Percentiles rank a stretch among this genome's conserved stretches.
Conservation (phyloP, 1,140 invertebrate genomes). For the Drosophila ambigua region DNA sequence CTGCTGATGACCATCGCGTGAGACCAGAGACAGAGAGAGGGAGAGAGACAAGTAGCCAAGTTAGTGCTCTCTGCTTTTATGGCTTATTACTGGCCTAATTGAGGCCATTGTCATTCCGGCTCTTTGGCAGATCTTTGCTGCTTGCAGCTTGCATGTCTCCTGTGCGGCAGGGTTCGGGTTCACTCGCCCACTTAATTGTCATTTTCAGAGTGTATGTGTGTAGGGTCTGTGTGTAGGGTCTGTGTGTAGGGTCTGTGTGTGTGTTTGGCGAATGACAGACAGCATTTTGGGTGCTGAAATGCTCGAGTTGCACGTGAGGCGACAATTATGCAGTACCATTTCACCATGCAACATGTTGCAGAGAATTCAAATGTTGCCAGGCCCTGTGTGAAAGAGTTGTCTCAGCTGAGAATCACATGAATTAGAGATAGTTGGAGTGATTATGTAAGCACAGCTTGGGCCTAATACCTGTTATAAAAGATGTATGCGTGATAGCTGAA, state of each 20-base stretch:
- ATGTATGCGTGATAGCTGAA: not conserved
- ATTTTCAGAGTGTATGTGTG: constrained; percentile 19
- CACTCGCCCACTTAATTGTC: constrained; percentile 77
- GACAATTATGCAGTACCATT: constrained; percentile 65
- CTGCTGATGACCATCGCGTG: constrained; percentile 70
- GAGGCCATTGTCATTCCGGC: constrained; percentile 72
- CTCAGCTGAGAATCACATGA: constrained; percentile 30
- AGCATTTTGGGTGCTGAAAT: constrained; percentile 37
- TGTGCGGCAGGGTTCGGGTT: constrained; percentile 46
- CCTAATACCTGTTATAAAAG: constrained; percentile 17
- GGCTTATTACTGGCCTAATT: constrained; percentile 76
- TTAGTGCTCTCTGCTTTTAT: constrained; percentile 53
- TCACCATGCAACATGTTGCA: constrained; percentile 45
- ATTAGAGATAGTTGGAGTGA: constrained; percentile 30
- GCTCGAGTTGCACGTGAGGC: constrained; percentile 64
- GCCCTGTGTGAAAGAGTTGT: constrained; percentile 25
- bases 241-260: constrained; percentile 19
- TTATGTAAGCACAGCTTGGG: constrained; percentile 29
- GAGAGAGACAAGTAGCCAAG: not conserved
- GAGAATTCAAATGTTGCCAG: constrained; percentile 41
- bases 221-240: constrained; percentile 18
- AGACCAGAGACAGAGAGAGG: constrained; percentile 13
- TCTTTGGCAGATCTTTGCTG: constrained; percentile 48
- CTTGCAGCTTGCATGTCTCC: constrained; percentile 62
- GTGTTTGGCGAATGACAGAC: constrained; percentile 43